Conservation (phyloP, 2,888 invertebrate species). For the Helicoverpa assulta region DNA sequence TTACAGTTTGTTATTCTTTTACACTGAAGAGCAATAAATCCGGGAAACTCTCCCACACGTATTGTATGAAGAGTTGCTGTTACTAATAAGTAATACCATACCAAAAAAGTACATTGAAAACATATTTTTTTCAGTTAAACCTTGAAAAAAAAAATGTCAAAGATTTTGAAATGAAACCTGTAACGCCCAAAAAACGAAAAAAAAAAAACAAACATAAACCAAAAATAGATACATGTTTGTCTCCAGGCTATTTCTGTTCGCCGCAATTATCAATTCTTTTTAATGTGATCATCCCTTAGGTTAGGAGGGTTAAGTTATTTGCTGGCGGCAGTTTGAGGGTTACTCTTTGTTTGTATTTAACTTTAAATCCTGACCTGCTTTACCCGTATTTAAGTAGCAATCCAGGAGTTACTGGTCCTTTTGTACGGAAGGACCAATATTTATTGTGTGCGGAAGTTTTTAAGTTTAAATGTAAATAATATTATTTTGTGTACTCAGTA, state of each 20-base stretch:
- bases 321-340: slow-evolving; percentile 43
- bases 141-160: not conserved
- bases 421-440: slow-evolving; percentile 1
- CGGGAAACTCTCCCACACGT: no score
- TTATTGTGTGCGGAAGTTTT: not conserved
- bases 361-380: slow-evolving; percentile 33
- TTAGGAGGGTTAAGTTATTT: slow-evolving; percentile 50
- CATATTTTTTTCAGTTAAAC: no score
- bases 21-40: slow-evolving; percentile 2
- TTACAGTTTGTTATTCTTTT: slow-evolving; percentile 19
- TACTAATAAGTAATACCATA: no score
- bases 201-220: slow-evolving; percentile 10
- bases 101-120: no score
- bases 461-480: no score
- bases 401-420: slow-evolving; percentile 7
- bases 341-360: slow-evolving; percentile 41
- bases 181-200: slow-evolving; percentile 17
- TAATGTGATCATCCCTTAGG: slow-evolving; percentile 46
- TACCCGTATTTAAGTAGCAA: slow-evolving; percentile 37
- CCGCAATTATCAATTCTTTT: slow-evolving; percentile 49
- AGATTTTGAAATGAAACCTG: not conserved
- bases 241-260: slow-evolving; percentile 39
- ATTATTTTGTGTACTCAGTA: no score
- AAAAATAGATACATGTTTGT: slow-evolving; percentile 44
- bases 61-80: no score